These are phyloP conservation scores for Philopedon plagiatum DNA, from an alignment of 2,888 invertebrate genomes.

Conservation along the genomic window DNA sequence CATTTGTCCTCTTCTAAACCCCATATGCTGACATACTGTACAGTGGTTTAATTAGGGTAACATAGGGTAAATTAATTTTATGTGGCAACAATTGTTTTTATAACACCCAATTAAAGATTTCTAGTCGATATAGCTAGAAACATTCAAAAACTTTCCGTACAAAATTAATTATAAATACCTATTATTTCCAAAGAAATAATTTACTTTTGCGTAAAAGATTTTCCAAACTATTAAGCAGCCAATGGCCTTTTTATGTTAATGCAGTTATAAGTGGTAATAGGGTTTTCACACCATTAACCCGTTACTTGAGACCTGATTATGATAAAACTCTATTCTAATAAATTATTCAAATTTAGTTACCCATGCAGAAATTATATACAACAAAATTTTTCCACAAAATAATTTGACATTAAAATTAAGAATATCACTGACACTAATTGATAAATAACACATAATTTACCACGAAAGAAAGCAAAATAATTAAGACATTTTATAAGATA, in stretches of 20 bases:
- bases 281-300: neutral
- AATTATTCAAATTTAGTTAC: neutral
- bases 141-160: no score
- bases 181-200: no score
- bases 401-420: neutral
- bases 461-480: neutral
- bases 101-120: no score
- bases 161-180: no score
- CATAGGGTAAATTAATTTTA: no score
- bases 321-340: neutral
- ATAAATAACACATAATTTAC: neutral
- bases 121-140: no score
- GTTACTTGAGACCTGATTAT: neutral
- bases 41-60: no score
- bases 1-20: no score
- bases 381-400: neutral
- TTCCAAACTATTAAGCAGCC: neutral
- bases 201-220: neutral
- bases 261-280: neutral
- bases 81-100: no score
- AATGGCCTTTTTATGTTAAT: constrained; percentile 1
- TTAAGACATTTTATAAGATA: no score
- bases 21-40: no score
- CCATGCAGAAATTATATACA: neutral
- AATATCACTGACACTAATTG: neutral